Base-by-base conservation (phyloP, 2,113 vertebrate genomes). In the Catharus minimus region DNA sequence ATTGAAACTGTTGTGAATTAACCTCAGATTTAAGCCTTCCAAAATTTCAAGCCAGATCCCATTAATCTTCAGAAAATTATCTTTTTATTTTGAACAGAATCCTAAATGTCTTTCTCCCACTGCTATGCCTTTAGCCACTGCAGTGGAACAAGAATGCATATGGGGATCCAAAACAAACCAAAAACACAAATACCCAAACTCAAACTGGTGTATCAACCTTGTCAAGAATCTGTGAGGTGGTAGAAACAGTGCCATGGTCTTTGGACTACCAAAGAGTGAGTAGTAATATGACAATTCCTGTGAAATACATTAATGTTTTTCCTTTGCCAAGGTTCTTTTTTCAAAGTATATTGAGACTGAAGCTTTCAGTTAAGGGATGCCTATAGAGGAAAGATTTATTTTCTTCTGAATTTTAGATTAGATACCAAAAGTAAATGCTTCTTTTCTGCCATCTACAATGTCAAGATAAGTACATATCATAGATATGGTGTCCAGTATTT, bases 1-100 rank as follows among this genome's bases (percentile, higher is more conserved):
- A 69, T 66, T 69, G 41, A 91, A 94, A 89, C 46, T 89, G 33
- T 94, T 95, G 83, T 73, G 62, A 94, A 41, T 36, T 92, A 92
- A 60, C 28, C 30, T 96, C 87, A 90, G 49, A 14, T 62, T 91
- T 79, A 80, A 58, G 43, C 60, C 76, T 95, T 95, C 84, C 57
- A 93, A 94, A 95, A 92, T 75, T 68, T 89, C 17, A 79, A 95
- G 39, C 26, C 57, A 91, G 62, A n/a, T 86, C 33, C 17, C 15
- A 89, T 56, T 78, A 94, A 92, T 93, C 52, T 76, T 81, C 62
- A 93, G 47, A 41, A 90, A 66, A 90, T 43, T 2, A 46, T 46
- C 23, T 67, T 39, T 75, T 80, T 60, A 28, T 49, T 92, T 76
- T 64, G 49, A 58, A 53, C 13, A 69, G 16, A 84, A 61, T 55